These are phyloP conservation scores for Drosophila kanekoi DNA, from an alignment of 2,888 invertebrate genomes.

Conservation along the genomic window DNA sequence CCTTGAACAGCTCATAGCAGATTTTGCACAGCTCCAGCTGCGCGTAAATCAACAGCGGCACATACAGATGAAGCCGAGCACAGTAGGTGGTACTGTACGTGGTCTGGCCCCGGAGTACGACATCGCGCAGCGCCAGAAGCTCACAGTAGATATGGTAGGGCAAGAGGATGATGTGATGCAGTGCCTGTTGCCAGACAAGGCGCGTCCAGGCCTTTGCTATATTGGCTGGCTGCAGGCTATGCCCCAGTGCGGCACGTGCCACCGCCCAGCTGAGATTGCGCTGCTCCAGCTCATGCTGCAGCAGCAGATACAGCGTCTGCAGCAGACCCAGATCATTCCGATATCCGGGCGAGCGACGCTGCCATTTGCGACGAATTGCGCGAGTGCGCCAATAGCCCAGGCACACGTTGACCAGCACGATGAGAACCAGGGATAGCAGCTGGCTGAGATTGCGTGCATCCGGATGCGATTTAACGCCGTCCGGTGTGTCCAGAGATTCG, in stretches of 20 bases:
- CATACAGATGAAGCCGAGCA: slow-evolving; percentile 78
- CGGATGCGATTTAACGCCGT: slow-evolving; percentile 66
- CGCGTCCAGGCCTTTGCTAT: slow-evolving; percentile 80
- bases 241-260: slow-evolving; percentile 83
- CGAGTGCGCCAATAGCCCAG: slow-evolving; percentile 87
- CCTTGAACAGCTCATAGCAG: slow-evolving; percentile 81
- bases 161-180: slow-evolving; percentile 72
- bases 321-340: slow-evolving; percentile 52
- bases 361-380: slow-evolving; percentile 50
- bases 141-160: slow-evolving; percentile 82
- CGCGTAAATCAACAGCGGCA: slow-evolving; percentile 82
- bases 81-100: slow-evolving; percentile 73
- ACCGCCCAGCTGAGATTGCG: slow-evolving; percentile 83
- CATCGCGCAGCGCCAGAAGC: slow-evolving; percentile 76
- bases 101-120: slow-evolving; percentile 81
- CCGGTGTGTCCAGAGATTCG: slow-evolving; percentile 91
- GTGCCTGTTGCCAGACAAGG: slow-evolving; percentile 81
- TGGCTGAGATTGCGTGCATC: slow-evolving; percentile 79
- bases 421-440: slow-evolving; percentile 87
- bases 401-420: slow-evolving; percentile 88
- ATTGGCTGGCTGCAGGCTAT: slow-evolving; percentile 85
- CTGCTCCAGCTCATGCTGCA: slow-evolving; percentile 82
- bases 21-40: slow-evolving; percentile 82
- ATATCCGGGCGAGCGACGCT: slow-evolving; percentile 53
- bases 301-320: slow-evolving; percentile 74